Base-by-base conservation (phyloP, 2,888 invertebrate species). In the Euzophera pinguis region DNA sequence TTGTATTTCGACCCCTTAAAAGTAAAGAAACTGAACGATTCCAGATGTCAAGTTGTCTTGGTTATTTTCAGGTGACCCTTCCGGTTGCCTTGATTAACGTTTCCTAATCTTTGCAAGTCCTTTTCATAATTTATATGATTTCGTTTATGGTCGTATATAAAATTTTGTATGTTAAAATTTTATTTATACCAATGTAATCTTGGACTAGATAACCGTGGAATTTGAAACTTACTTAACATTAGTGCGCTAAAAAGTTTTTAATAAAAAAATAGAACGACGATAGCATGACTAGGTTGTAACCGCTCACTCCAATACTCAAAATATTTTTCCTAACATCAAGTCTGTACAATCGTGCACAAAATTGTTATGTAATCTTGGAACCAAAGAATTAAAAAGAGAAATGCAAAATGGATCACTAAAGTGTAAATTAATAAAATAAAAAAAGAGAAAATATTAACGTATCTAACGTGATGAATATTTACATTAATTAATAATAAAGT, bases 71-170 rank as follows among this genome's bases (percentile, higher is more conserved):
- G 57, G 58, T 67, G 76, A 77, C 79, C 83, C 79, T 79, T 78
- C 71, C 76, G 71, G 69, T 72, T 67, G 66, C 74, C 70, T 79
- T 81, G 78, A 82, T 84, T 80, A 81, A 77, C 73, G 69, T 70
- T 67, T 67, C 64, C 65, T 67, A 22, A 22, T 5, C 5, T 22
- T 67, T 72, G 71, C 75, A 74, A 75, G 73, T 74, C 55, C 69
- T 70, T 69, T 75, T 74, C 73, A 76, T 71, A 69, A 78, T 75
- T 70, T 75, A 73, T 69, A 67, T 56, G 64, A 65, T 70, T 71
- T 68, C 60, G 57, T 63, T 57, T 59, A 51, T 38, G 5, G 2
- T 22, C 22, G 22, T 22, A 22, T 5, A n/a, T n/a, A n/a, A n/a
- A n/a, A n/a, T n/a, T n/a, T n/a, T n/a, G n/a, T n/a, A n/a, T n/a